Evolutionary conservation across 37 sponge, comb jelly and placozoan species (phyloP).

Genomic region (Theonella swinhoei): DNA sequence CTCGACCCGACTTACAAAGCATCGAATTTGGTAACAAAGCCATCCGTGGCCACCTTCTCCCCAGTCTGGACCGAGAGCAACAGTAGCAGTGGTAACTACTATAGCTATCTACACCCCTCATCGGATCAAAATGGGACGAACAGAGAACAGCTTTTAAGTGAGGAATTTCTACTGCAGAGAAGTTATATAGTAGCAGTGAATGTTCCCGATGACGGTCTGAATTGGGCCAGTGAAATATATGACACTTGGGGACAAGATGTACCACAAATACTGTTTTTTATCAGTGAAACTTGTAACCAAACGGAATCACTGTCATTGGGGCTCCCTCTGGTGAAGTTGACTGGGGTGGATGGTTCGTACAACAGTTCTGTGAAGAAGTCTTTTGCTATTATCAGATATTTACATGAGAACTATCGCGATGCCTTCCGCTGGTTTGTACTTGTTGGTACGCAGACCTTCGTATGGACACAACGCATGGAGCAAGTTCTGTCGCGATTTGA

Average conservation of each 20-base stretch:
- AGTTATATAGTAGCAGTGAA: no score
- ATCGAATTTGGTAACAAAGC: neutral
- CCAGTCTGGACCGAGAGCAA: neutral
- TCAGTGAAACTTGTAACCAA: slow-evolving; percentile 61
- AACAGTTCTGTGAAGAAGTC: slow-evolving; percentile 64
- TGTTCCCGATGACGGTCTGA: no score
- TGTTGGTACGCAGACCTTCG: slow-evolving; percentile 70
- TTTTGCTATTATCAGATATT: slow-evolving; percentile 72
- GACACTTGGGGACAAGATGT: slow-evolving; percentile 80
- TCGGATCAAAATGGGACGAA: no score
- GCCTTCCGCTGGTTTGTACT: slow-evolving; percentile 82
- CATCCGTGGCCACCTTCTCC: neutral
- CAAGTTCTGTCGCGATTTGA: slow-evolving; percentile 46
- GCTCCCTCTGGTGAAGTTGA: slow-evolving; percentile 67
- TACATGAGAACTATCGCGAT: slow-evolving; percentile 63
- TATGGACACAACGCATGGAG: slow-evolving; percentile 28
- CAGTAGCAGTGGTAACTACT: no score
- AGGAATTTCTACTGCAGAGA: no score
- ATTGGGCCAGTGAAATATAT: no score
- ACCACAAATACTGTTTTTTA: slow-evolving; percentile 53
- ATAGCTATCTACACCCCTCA: no score
- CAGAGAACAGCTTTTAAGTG: no score
- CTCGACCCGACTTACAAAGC: neutral
- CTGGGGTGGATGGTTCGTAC: slow-evolving; percentile 47
- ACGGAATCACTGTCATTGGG: slow-evolving; percentile 19